Evolutionary conservation across 2,888 invertebrate species (phyloP), one percentile per base, ranked within the genome.

Genomic region (Nomada fabriciana): DNA sequence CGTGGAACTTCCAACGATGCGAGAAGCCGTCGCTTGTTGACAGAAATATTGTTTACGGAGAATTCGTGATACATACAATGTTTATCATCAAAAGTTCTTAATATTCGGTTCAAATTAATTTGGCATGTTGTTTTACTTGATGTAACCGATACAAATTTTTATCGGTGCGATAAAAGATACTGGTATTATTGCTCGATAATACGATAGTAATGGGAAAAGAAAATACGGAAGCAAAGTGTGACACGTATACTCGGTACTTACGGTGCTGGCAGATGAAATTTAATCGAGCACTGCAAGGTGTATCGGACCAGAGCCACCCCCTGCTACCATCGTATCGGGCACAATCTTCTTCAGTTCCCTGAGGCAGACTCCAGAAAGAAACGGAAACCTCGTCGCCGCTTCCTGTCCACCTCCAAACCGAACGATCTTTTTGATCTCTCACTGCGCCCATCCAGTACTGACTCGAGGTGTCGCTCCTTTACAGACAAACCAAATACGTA

Each of bases 381-480:
- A 98, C 97, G 0, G 97, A 96, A 59, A 98, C 97, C 93, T 98
- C 98, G 77, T 97, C 97, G 0, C 98, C 98, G 90, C 96, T 97
- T 69, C 92, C 93, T 64, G 98, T 95, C 98, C 98, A 98, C 91
- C 97, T 97, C 98, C 98, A 98, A 89, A 96, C 96, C 79, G 95
- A 95, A 9, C 96, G 94, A 91, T 97, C 97, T 86, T 96, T 95
- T 4, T 96, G 96, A 92, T 98, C 98, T n/a, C 98, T 95, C 10
- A 98, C 96, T 0, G 98, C 98, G 0, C 98, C 98, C 97, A 98
- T 97, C 98, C 98, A 98, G 93, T 98, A 98, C 89, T 98, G 98
- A 78, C 98, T 98, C 91, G 97, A 97, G 29, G 97, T 97, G 94
- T 98, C 98, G 91, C 97, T 98, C 91, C 97, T 96, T 94, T 60